Conservation (phyloP, 2,113 vertebrate genomes). For the Grus americana region DNA sequence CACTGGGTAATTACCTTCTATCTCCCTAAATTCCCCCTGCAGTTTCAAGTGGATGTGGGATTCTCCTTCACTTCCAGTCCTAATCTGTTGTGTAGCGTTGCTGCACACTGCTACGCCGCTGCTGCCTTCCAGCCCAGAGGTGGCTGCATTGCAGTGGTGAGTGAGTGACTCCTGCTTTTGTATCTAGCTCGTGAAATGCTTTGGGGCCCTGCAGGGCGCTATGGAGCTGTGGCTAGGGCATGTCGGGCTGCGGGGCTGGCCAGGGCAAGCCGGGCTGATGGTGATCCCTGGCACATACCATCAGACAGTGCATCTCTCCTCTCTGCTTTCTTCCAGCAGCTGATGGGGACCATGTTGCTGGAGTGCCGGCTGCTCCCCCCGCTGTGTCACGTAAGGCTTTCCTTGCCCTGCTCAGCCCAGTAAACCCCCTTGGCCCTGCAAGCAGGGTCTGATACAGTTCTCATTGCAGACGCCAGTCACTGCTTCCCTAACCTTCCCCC, state of each 20-base stretch:
- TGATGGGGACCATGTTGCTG: neutral
- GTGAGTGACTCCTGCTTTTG: slow-evolving; percentile 61
- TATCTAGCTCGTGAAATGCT: neutral
- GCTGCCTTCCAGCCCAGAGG: slow-evolving; percentile 53
- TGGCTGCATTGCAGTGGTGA: slow-evolving; percentile 63
- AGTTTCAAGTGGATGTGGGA: slow-evolving; percentile 61
- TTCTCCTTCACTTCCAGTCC: slow-evolving; percentile 57
- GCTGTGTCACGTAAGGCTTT: slow-evolving; percentile 1
- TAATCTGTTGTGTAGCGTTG: slow-evolving; percentile 31
- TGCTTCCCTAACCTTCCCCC: neutral
- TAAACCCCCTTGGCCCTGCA: neutral
- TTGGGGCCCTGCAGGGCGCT: neutral
- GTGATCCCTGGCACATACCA: neutral
- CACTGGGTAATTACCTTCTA: slow-evolving; percentile 21
- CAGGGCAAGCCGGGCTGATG: neutral
- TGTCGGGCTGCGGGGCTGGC: slow-evolving; percentile 1
- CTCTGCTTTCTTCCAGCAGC: slow-evolving; percentile 24
- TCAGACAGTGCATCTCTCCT: neutral
- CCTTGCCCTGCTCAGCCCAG: neutral
- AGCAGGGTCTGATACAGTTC: neutral
- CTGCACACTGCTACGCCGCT: neutral
- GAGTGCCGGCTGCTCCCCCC: accelerated
- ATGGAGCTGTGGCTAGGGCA: slow-evolving; percentile 40
- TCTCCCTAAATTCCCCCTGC: slow-evolving; percentile 59
- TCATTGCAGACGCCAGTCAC: neutral